These are phyloP conservation scores for Urocolius indicus DNA, from an alignment of 2,113 vertebrate genomes.

Conservation along the genomic window DNA sequence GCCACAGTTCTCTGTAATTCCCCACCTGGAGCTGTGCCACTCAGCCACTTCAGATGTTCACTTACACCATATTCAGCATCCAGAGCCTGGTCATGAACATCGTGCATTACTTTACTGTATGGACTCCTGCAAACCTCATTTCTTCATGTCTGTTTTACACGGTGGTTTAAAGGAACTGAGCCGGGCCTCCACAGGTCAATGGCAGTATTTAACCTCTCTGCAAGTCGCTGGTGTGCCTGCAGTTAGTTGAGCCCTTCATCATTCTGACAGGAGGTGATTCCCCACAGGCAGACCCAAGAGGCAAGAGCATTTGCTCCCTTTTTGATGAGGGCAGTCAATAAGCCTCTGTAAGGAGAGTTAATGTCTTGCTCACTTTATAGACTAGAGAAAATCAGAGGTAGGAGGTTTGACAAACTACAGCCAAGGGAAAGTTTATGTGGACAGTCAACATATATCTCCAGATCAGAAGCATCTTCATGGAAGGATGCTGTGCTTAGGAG, in stretches of 20 bases:
- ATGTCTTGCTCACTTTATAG: not conserved
- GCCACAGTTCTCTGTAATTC: not conserved
- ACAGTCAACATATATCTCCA: not conserved
- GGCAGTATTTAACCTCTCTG: not conserved
- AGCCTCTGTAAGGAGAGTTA: not conserved
- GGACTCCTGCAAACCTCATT: not conserved
- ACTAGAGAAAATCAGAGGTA: not conserved
- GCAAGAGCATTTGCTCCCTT: not conserved
- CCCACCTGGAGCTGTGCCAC: not conserved
- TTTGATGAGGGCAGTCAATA: not conserved
- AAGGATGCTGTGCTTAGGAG: not conserved
- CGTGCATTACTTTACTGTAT: not conserved
- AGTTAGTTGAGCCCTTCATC: not conserved
- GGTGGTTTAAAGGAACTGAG: not conserved
- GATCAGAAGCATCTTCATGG: not conserved
- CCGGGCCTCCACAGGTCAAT: not conserved
- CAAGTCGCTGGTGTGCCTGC: not conserved
- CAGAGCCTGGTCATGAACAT: not conserved
- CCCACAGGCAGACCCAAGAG: not conserved
- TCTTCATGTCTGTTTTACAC: accelerated
- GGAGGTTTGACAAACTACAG: not conserved
- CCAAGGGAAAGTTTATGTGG: not conserved
- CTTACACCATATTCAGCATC: not conserved
- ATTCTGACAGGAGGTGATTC: not conserved
- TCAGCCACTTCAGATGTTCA: not conserved